Base-by-base conservation (phyloP, 2,797 vertebrate genomes). In the Semaprochilodus insignis region DNA sequence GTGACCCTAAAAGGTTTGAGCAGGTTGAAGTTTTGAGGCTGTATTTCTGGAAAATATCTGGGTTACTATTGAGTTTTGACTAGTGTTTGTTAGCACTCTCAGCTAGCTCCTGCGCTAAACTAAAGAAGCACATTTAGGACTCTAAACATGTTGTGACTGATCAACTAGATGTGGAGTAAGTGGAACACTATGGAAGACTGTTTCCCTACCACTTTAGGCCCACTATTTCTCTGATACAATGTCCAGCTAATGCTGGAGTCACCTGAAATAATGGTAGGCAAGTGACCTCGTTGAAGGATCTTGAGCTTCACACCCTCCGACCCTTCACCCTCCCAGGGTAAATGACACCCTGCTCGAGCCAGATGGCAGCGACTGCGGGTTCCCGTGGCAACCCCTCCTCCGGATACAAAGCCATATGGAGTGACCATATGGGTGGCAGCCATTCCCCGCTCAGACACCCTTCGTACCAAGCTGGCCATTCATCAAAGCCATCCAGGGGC, bases 361-460 rank as follows among this genome's bases (percentile, higher is more conserved):
- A 94, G 88, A 91, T 90, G 93, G 93, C 88, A 83, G 78, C 78
- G 88, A 88, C 89, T 88, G 86, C 82, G 92, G 86, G 84, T 92
- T 88, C 85, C 88, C 88, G 54, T 88, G 63, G 57, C 74, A 74
- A 57, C 83, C 78, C 84, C 65, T 81, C 88, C 85, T 88, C 90
- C 89, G 79, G 88, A 87, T 88, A 81, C 81, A 70, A 83, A 59
- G 63, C 81, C 74, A 84, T 84, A 83, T 87, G 88, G 67, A 84
- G 27, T 74, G 85, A 73, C 84, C 84, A 85, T 82, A 82, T 77
- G 85, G 87, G 81, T 84, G 76, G 51, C 77, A 88, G 88, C 85
- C 91, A 88, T 79, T 78, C 75, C 52, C 54, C 52, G 34, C 44
- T 60, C 84, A 78, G 25, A 78, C 76, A 69, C 51, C 23, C 69